Conservation (phyloP, 2,797 vertebrate species). For the Typhlichthys eigenmanni region DNA sequence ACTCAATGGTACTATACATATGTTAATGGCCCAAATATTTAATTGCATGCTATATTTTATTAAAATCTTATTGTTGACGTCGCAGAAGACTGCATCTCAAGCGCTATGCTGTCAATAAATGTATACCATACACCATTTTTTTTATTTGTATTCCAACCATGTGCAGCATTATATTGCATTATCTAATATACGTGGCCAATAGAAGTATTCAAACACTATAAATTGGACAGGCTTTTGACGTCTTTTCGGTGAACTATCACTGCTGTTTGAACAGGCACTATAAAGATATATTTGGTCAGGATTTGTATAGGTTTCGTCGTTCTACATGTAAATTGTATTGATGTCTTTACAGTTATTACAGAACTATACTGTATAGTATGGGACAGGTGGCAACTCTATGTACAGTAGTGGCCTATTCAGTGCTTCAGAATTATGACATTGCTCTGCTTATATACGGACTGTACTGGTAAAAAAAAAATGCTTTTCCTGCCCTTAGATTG, state of each 20-base stretch:
- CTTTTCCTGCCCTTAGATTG: conserved; percentile 37
- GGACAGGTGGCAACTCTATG: conserved; percentile 36
- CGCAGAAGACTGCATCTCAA: conserved; percentile 53
- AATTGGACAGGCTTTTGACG: conserved; percentile 9
- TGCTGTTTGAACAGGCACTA: conserved; percentile 18
- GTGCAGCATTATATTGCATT: conserved; percentile 1
- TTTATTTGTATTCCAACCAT: conserved; percentile 3
- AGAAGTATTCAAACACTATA: background rate
- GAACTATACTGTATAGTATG: conserved; percentile 28
- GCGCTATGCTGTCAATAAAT: conserved; percentile 44
- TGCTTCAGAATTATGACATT: conserved; percentile 34
- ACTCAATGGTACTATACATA: conserved; percentile 49
- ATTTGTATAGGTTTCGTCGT: conserved; percentile 15
- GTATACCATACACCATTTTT: background rate
- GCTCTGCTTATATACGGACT: conserved; percentile 32
- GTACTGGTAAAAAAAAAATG: conserved; percentile 14
- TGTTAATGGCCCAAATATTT: conserved; percentile 53
- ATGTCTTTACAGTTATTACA: conserved; percentile 13
- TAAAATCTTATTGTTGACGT: conserved; percentile 31
- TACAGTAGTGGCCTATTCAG: conserved; percentile 39
- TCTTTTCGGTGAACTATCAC: conserved; percentile 40
- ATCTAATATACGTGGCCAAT: no score
- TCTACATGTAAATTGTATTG: conserved; percentile 18
- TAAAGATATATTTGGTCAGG: conserved; percentile 45
- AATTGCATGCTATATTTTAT: conserved; percentile 62